These are phyloP conservation scores for Penelope pileata DNA, from an alignment of 2,113 vertebrate genomes.

Conservation along the genomic window DNA sequence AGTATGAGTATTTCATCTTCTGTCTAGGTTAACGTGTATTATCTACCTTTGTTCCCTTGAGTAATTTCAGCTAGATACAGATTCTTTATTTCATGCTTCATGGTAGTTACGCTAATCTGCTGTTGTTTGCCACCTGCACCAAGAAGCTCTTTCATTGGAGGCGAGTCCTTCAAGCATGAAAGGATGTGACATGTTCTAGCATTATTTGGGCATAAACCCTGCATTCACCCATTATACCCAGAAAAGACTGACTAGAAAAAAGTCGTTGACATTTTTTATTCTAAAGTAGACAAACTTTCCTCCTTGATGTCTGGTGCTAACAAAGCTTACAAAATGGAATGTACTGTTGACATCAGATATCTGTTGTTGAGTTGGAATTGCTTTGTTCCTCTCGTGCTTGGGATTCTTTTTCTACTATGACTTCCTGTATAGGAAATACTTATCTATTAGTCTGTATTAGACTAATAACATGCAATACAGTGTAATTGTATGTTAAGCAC, in stretches of 20 bases:
- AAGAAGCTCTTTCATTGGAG: neutral
- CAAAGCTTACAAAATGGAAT: neutral
- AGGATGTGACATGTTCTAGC: neutral
- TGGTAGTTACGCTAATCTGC: neutral
- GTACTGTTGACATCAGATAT: neutral
- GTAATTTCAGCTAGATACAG: neutral
- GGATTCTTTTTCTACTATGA: neutral
- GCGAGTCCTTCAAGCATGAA: neutral
- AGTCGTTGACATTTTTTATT: neutral
- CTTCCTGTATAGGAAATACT: neutral
- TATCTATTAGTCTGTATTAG: neutral
- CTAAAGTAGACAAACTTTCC: neutral
- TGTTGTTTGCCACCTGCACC: neutral
- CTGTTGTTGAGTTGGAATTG: neutral
- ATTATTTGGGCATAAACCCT: neutral
- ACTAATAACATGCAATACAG: neutral
- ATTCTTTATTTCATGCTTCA: neutral
- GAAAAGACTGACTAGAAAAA: neutral
- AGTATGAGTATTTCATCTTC: neutral
- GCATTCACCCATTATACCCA: neutral
- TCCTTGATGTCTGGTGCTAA: neutral
- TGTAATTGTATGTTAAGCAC: neutral
- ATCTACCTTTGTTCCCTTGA: neutral
- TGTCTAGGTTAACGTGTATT: neutral
- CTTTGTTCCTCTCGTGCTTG: neutral